Evolutionary conservation across 2,797 vertebrate species (phyloP).

Genomic region (Thripadectes ignobilis): DNA sequence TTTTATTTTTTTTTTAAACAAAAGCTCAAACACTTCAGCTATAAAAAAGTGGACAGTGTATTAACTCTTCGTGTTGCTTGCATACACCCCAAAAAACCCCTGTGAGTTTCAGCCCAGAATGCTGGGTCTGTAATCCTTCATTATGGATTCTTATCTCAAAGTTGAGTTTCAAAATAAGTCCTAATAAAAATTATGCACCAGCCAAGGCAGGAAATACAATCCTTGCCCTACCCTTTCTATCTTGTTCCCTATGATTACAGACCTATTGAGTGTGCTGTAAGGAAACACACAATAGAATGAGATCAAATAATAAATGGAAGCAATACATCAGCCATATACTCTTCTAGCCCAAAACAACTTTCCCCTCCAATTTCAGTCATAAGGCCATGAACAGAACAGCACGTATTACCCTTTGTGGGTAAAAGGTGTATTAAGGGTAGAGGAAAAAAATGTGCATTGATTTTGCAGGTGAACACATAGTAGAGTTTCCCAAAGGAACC

Average conservation of each 20-base stretch:
- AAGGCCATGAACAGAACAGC: conserved; percentile 5
- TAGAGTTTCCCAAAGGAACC: neutral
- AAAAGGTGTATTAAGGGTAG: neutral
- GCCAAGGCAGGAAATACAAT: conserved; percentile 67
- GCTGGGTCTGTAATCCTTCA: neutral
- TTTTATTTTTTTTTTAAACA: neutral
- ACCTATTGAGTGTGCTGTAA: conserved; percentile 46
- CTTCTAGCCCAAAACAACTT: conserved; percentile 45
- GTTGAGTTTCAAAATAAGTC: conserved; percentile 33
- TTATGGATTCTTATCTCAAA: conserved; percentile 38
- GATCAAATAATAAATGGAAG: conserved; percentile 70
- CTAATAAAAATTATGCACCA: conserved; percentile 37
- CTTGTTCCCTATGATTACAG: conserved; percentile 53
- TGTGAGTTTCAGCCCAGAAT: neutral
- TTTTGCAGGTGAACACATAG: neutral
- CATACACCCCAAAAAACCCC: neutral
- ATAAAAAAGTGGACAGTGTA: neutral
- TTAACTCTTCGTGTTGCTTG: conserved; percentile 45
- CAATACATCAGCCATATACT: conserved; percentile 55
- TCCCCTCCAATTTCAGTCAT: neutral
- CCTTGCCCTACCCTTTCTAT: conserved; percentile 65
- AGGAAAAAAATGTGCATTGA: neutral
- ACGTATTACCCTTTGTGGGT: neutral
- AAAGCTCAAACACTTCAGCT: conserved; percentile 13
- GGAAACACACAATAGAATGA: conserved; percentile 54